These are phyloP conservation scores for Catocala nupta DNA, from an alignment of 2,888 invertebrate species.

Conservation along the genomic window DNA sequence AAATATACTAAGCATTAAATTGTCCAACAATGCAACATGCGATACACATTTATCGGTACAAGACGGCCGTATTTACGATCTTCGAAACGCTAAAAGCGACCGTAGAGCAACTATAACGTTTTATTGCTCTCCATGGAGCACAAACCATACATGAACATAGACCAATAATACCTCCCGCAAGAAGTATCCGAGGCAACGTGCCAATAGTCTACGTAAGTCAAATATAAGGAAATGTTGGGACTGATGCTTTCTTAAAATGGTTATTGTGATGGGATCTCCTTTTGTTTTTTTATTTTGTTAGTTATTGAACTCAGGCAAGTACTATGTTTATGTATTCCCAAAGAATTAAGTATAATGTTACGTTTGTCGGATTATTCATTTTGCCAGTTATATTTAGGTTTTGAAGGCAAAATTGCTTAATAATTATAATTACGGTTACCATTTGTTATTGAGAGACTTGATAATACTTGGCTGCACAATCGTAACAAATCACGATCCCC, in stretches of 20 bases:
- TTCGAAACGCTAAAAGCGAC: conserved; percentile 71
- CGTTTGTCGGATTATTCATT: too few species aligned
- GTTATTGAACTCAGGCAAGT: too few species aligned
- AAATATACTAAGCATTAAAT: conserved; percentile 46
- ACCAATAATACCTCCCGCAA: conserved; percentile 71
- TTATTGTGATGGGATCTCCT: not conserved
- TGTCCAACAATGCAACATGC: conserved; percentile 56
- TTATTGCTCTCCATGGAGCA: conserved; percentile 76
- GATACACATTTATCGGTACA: conserved; percentile 68
- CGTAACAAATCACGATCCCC: too few species aligned
- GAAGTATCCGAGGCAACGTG: conserved; percentile 71
- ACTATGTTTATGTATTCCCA: too few species aligned
- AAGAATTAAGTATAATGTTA: too few species aligned
- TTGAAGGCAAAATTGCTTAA: too few species aligned
- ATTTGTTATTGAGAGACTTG: too few species aligned
- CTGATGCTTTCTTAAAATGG: conserved; percentile 15
- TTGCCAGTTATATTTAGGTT: too few species aligned
- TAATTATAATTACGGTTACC: too few species aligned
- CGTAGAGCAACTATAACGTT: conserved; percentile 75
- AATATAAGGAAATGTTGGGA: conserved; percentile 22
- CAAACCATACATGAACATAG: conserved; percentile 70
- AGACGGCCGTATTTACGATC: conserved; percentile 74
- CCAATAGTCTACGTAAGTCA: conserved; percentile 65
- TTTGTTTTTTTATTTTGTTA: too few species aligned
- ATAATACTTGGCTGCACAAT: too few species aligned